Percentiles rank a stretch among this genome's conserved stretches.
Conservation (phyloP, 2,113 vertebrate species). For the Hassar affinis region DNA sequence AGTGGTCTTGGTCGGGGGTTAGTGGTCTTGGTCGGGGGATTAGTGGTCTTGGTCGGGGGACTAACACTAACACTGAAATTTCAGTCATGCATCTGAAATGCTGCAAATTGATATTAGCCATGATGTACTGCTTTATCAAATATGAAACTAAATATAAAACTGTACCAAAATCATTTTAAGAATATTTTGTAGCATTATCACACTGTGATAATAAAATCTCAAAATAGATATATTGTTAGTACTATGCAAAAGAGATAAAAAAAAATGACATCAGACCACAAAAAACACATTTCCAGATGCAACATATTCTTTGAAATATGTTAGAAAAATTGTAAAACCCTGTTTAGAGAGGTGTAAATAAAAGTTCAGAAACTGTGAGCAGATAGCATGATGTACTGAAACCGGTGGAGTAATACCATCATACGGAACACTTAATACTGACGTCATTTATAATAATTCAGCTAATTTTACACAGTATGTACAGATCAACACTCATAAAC, state of each 20-base stretch:
- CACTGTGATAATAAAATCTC: constrained; percentile 19
- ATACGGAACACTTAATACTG: neutral
- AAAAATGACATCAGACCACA: constrained; percentile 14
- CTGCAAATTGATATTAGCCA: neutral
- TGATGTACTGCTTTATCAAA: neutral
- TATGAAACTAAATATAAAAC: constrained; percentile 19
- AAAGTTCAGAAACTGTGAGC: neutral
- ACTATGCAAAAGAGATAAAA: neutral
- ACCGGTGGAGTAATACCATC: neutral
- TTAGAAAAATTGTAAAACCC: neutral
- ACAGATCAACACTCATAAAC: constrained; percentile 38
- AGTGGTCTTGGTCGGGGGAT: neutral
- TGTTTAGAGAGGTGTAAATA: neutral
- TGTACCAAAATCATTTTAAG: constrained; percentile 1
- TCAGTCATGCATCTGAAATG: neutral
- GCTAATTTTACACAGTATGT: constrained; percentile 33
- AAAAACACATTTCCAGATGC: neutral
- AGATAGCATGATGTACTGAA: neutral
- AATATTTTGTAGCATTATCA: neutral
- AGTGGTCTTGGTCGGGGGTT: neutral
- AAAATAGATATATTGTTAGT: neutral
- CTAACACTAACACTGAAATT: neutral
- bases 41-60: neutral
- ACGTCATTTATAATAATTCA: constrained; percentile 23
- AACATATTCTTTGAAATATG: neutral